A percentile compares a stretch with the other conserved stretches of the same genome.
Evolutionary conservation across 2,797 vertebrate genomes (phyloP).

Genomic region (Fundulus diaphanus): DNA sequence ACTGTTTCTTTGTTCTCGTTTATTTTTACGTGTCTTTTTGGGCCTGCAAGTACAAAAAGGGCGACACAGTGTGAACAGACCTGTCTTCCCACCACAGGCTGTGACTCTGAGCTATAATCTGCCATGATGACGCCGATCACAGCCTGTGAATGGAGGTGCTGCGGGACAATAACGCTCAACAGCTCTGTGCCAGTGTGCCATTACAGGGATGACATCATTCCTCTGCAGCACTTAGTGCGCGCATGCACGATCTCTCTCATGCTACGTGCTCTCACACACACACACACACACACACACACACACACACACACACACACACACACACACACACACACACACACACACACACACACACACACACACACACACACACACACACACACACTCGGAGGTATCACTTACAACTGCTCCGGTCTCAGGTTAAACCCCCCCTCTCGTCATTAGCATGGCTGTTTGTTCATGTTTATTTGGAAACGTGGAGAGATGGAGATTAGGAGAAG

Average conservation of each 20-base stretch:
- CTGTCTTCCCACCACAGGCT: slow-evolving; percentile 55
- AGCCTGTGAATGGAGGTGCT: slow-evolving; percentile 71
- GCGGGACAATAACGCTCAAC: slow-evolving; percentile 60
- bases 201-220: slow-evolving; percentile 84
- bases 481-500: slow-evolving; percentile 53
- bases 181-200: slow-evolving; percentile 70
- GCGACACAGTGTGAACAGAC: slow-evolving; percentile 43
- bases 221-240: slow-evolving; percentile 76
- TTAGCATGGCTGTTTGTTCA: slow-evolving; percentile 54
- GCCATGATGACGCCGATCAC: slow-evolving; percentile 64
- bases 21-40: slow-evolving; percentile 7
- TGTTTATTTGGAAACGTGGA: slow-evolving; percentile 38
- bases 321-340: too few relatives aligned
- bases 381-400: slow-evolving; percentile 58
- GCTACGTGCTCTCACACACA: slow-evolving; percentile 18
- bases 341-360: slow-evolving; percentile 34
- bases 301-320: too few relatives aligned
- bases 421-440: slow-evolving; percentile 52
- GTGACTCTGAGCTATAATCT: slow-evolving; percentile 63
- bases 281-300: slow-evolving; percentile 23
- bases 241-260: slow-evolving; percentile 26
- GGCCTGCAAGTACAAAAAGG: slow-evolving; percentile 39
- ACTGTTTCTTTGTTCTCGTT: slow-evolving; percentile 12
- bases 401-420: slow-evolving; percentile 67
- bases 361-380: slow-evolving; percentile 22